These are phyloP conservation scores for Chrysomela aeneicollis DNA, from an alignment of 2,888 invertebrate genomes.

Conservation along the genomic window DNA sequence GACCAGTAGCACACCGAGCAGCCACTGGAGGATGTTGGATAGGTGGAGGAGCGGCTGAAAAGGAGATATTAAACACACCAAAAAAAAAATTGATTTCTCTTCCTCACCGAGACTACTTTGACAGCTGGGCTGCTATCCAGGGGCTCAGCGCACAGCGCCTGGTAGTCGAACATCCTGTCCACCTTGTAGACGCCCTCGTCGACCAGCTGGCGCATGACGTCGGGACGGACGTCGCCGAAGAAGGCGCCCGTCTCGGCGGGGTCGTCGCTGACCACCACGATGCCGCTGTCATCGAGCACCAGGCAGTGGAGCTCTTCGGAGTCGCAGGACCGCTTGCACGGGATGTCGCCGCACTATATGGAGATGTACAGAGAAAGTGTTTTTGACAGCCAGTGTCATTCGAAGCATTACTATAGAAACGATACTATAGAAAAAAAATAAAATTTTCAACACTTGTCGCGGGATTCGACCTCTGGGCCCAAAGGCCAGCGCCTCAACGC, in stretches of 20 bases:
- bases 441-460: too few species aligned
- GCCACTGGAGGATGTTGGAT: conserved; percentile 67
- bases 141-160: conserved; percentile 84
- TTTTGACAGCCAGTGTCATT: too few species aligned
- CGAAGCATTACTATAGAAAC: too few species aligned
- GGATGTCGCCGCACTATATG: conserved; percentile 48
- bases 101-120: conserved; percentile 54
- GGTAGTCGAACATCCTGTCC: conserved; percentile 85
- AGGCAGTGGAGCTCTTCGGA: conserved; percentile 80
- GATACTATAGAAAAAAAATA: too few species aligned
- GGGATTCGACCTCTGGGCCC: too few species aligned
- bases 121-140: conserved; percentile 66
- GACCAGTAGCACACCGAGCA: conserved; percentile 67
- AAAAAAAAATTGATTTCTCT: conserved; percentile 19
- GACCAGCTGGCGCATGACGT: conserved; percentile 79
- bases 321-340: conserved; percentile 67
- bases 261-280: conserved; percentile 77
- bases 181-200: conserved; percentile 80
- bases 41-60: conserved; percentile 69
- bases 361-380: too few species aligned
- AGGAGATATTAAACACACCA: conserved; percentile 26
- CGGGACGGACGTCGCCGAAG: conserved; percentile 79
- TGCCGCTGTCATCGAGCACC: conserved; percentile 89
- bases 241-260: conserved; percentile 77
- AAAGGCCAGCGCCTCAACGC: too few species aligned